Base-by-base conservation (phyloP, 2,888 invertebrate species). In the Ceratothoa steindachneri region DNA sequence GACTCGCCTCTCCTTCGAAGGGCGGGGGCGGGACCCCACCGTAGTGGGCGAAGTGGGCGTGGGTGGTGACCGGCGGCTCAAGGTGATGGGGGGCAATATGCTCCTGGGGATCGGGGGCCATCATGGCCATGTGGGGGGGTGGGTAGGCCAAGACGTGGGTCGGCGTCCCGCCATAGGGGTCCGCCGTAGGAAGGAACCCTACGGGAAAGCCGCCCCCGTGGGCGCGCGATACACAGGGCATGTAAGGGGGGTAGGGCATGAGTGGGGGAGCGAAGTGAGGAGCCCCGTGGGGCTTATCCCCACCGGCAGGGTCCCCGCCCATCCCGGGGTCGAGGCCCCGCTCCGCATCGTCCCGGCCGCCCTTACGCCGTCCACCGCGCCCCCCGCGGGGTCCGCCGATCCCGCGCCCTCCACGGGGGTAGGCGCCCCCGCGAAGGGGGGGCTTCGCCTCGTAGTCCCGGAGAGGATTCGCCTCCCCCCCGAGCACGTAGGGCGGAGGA, bases 311-410 rank as follows among this genome's bases (percentile, higher is more conserved):
- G n/a, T n/a, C n/a, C n/a, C n/a, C n/a, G n/a, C n/a, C n/a, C n/a
- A n/a, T n/a, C n/a, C n/a, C n/a, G n/a, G n/a, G n/a, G n/a, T n/a
- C n/a, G n/a, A n/a, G n/a, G 30, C 67, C 71, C 19, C 76, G 51
- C 29, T 76, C 76, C 22, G 27, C 22, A 24, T 69, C 70, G 24
- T 22, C 68, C 27, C 74, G 66, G 22, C 76, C 71, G 30, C 73
- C 67, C 22, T 66, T 73, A 1, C 74, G 60, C 27, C 68, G 53
- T 24, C 77, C 41, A 0, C 74, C 71, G 52, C 73, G 65, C 24
- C 77, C 52, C 0, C 74, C 71, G 31, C 73, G 53, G 1, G 29
- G 53, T 30, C 68, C 66, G 12, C 51, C 51, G 19, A 30, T 27
- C 2, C 71, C 53, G 52, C 24, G n/a, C 22, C 60, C 60, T 60